These are phyloP conservation scores for Osmerus mordax DNA, from an alignment of 2,113 vertebrate species.

Conservation along the genomic window DNA sequence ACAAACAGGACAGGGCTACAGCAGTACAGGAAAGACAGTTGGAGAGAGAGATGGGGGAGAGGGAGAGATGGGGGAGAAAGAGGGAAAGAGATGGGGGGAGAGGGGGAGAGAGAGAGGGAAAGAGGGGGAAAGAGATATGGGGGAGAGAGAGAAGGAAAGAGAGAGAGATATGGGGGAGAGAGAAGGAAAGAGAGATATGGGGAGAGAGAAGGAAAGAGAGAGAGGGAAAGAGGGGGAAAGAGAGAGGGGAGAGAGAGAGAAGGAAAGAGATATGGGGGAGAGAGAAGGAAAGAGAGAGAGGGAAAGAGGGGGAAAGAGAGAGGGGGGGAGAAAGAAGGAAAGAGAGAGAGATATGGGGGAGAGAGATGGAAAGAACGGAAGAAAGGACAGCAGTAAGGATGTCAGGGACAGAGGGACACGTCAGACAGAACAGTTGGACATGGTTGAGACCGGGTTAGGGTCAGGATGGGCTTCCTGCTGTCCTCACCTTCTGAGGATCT, in stretches of 20 bases:
- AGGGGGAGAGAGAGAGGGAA: slow-evolving; percentile 47
- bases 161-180: slow-evolving; percentile 40
- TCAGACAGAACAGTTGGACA: too few species aligned
- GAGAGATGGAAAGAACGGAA: slow-evolving; percentile 21
- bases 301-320: slow-evolving; percentile 23
- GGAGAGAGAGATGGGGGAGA: neutral
- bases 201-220: slow-evolving; percentile 55
- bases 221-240: slow-evolving; percentile 14
- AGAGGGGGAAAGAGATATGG: slow-evolving; percentile 31
- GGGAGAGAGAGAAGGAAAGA: slow-evolving; percentile 46
- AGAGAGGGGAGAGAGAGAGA: slow-evolving; percentile 15
- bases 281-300: slow-evolving; percentile 56
- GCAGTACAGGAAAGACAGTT: neutral
- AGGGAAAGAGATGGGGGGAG: slow-evolving; percentile 53
- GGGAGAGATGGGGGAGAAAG: neutral
- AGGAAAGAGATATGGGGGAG: slow-evolving; percentile 29
- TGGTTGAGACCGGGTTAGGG: too few species aligned
- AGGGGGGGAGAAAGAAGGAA: slow-evolving; percentile 62
- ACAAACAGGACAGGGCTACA: slow-evolving; percentile 17
- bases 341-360: slow-evolving; percentile 17
- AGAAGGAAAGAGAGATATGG: slow-evolving; percentile 41
- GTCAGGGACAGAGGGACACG: neutral
- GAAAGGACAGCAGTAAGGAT: neutral
- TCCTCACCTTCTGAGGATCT: slow-evolving; percentile 89
- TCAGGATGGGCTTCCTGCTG: neutral